Conservation (phyloP, 1,140 invertebrate species). For the Drosophila sturtevanti region DNA sequence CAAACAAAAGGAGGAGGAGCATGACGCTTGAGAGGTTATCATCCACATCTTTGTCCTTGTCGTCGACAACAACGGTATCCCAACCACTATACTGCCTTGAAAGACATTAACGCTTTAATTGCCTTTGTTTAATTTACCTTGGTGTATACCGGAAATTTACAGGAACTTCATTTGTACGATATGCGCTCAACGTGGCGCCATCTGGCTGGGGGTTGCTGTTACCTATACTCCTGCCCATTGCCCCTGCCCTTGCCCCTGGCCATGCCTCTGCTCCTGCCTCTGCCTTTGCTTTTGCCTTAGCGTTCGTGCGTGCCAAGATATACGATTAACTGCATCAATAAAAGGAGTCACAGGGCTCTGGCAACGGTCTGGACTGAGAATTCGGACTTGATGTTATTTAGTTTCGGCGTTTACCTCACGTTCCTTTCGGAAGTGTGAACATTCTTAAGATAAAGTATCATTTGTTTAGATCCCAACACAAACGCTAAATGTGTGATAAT, state of each 20-base stretch:
- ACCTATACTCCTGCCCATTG: not conserved
- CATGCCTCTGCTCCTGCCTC: not conserved
- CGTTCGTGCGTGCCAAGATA: conserved; percentile 64
- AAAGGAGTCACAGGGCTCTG: conserved; percentile 21
- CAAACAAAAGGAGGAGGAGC: not conserved
- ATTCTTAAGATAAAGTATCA: conserved; percentile 18
- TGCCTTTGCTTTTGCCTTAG: conserved; percentile 25
- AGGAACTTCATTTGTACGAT: conserved; percentile 76
- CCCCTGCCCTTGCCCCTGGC: conserved; percentile 19
- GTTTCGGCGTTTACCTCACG: conserved; percentile 32
- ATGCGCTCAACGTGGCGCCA: conserved; percentile 13
- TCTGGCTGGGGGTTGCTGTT: conserved; percentile 33
- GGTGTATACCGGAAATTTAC: conserved; percentile 70
- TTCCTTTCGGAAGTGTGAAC: conserved; percentile 33
- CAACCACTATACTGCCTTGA: conserved; percentile 54
- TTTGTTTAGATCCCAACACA: conserved; percentile 2
- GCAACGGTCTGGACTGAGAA: not conserved
- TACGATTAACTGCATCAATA: conserved; percentile 62
- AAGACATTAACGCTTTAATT: conserved; percentile 69
- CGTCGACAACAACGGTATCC: conserved; percentile 32
- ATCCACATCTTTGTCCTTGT: conserved; percentile 26
- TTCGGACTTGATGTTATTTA: not conserved
- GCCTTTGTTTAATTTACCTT: conserved; percentile 78
- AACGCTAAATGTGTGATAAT: not conserved
- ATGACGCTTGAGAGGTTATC: conserved; percentile 7